Conservation (phyloP, 2,797 vertebrate genomes). For the Scolopax rusticola region DNA sequence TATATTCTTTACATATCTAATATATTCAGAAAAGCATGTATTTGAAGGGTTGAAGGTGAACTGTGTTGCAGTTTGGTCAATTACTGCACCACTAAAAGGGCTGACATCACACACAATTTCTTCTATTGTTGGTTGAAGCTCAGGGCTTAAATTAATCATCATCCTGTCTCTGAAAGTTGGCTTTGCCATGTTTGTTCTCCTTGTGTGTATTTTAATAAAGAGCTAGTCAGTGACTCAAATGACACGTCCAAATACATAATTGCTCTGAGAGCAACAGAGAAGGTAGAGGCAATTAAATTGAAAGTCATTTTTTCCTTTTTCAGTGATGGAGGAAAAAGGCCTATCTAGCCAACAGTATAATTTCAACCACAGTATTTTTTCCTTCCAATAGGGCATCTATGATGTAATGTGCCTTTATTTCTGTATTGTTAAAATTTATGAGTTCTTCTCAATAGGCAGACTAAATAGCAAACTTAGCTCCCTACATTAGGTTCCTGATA, state of each 20-base stretch:
- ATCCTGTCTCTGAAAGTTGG: neutral
- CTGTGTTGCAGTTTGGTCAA: neutral
- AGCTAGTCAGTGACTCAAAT: neutral
- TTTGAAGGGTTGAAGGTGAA: neutral
- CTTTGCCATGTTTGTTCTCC: neutral
- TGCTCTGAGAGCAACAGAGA: neutral
- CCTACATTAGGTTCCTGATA: neutral
- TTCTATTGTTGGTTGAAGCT: neutral
- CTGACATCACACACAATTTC: neutral
- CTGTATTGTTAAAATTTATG: neutral
- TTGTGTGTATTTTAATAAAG: neutral
- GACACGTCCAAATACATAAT: neutral
- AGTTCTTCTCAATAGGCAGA: neutral
- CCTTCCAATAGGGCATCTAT: neutral
- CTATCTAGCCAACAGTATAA: neutral
- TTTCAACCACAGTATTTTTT: neutral
- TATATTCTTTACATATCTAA: neutral
- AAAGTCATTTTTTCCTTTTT: neutral
- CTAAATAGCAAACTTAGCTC: neutral
- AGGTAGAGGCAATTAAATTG: neutral
- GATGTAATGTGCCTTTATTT: neutral
- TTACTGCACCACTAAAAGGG: neutral
- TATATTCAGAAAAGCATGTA: neutral
- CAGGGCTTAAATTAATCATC: slow-evolving; percentile 25
- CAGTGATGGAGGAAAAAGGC: neutral